Evolutionary conservation across 2,113 vertebrate genomes (phyloP), one percentile per base, ranked within the genome.

Genomic region (Xiphophorus maculatus): DNA sequence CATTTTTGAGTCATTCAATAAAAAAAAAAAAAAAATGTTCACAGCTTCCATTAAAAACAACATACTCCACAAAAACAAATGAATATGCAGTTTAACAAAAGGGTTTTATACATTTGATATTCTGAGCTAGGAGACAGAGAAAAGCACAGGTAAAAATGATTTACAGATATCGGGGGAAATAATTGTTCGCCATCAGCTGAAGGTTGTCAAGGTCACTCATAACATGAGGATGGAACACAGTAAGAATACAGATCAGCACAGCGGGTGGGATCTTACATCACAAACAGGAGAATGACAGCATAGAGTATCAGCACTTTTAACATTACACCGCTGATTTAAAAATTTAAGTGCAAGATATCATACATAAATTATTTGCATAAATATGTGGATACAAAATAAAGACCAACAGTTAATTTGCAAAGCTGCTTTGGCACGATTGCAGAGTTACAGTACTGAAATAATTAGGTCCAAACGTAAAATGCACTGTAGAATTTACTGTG

Each of bases 341-440:
- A 27, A 63, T 65, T 66, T 12, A 67, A 70, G 66, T 77, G 77
- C 44, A 73, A 40, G 65, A 37, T 13, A 35, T 62, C 25, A 75
- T 37, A 63, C 79, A 82, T 84, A 71, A 80, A 74, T 73, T 9
- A 63, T 67, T 80, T 58, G 51, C 63, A 80, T 82, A 85, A 73
- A 83, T 77, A 79, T 76, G 7, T 44, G 0, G 11, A 66, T 35
- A 28, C 66, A 75, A 74, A 33, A 42, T 25, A 33, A 69, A 78
- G 71, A 28, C 69, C 60, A 75, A 66, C 48, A 85, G 73, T 76
- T 71, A 33, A 69, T 72, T 75, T 48, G 61, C 67, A 69, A 84
- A 84, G 77, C 62, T 73, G 75, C 80, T 91, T 88, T 91, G 88
- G 87, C 90, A 89, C 84, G 74, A 78, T 63, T 84, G 70, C 63